Evolutionary conservation across 2,797 vertebrate genomes (phyloP).

Genomic region (Rhinichthys osculus): DNA sequence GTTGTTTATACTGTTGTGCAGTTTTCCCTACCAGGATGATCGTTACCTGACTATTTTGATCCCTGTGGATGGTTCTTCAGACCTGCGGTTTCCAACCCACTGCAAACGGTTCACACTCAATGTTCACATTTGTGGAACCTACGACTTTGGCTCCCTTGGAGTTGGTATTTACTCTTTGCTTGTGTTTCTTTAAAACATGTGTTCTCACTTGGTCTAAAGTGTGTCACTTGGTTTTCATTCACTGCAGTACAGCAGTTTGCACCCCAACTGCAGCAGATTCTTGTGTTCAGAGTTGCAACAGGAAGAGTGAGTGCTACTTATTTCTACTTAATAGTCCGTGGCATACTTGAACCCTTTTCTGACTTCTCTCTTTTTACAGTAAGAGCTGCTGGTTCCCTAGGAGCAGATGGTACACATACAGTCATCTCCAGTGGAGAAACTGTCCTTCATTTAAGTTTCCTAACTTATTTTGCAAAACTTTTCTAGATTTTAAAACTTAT

Average conservation of each 20-base stretch:
- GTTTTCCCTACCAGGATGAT: constrained; percentile 73
- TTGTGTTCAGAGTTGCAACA: too few relatives aligned
- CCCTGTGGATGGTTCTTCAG: constrained; percentile 49
- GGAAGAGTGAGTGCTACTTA: too few relatives aligned
- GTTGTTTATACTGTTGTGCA: background rate
- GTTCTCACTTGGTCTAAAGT: background rate
- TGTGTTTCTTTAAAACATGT: background rate
- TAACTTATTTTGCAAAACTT: background rate
- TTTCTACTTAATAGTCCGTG: too few relatives aligned
- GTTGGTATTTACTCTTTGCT: background rate
- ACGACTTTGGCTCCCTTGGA: constrained; percentile 50
- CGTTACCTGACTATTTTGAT: constrained; percentile 66
- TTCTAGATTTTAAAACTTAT: background rate
- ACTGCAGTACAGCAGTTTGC: too few relatives aligned
- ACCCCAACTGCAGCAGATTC: too few relatives aligned
- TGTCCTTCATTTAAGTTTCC: constrained; percentile 12
- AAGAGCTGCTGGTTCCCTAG: too few relatives aligned
- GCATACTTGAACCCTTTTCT: too few relatives aligned
- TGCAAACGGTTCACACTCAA: constrained; percentile 73
- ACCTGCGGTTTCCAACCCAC: constrained; percentile 60
- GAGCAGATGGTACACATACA: background rate
- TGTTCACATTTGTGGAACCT: constrained; percentile 75
- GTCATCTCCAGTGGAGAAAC: constrained; percentile 67
- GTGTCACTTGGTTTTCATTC: too few relatives aligned
- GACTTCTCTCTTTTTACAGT: too few relatives aligned